Percentiles rank a stretch among this genome's conserved stretches.
Conservation (phyloP, 1,140 invertebrate genomes). For the Drosophila yakuba region DNA sequence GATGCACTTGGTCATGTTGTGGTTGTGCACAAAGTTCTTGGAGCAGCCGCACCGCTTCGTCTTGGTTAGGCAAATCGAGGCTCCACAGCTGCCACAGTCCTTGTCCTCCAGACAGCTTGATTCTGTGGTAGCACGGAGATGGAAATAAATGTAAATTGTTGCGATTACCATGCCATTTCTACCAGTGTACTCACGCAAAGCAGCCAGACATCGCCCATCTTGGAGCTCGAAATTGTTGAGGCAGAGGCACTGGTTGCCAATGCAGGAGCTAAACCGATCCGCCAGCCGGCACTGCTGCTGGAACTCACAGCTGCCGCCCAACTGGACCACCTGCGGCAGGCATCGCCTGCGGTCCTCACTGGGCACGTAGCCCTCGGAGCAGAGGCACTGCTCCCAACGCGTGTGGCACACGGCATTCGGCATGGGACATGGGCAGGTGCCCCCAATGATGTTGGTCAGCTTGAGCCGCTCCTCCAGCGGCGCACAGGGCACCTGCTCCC, state of each 20-base stretch:
- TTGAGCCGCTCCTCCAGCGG: slow-evolving; percentile 43
- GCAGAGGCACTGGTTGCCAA: slow-evolving; percentile 48
- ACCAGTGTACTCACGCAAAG: slow-evolving; percentile 48
- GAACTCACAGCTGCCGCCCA: slow-evolving; percentile 52
- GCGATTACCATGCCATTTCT: not conserved
- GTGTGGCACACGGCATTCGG: slow-evolving; percentile 49
- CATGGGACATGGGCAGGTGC: slow-evolving; percentile 62
- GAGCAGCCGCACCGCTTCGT: slow-evolving; percentile 53
- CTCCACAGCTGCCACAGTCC: slow-evolving; percentile 20
- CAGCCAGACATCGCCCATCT: slow-evolving; percentile 48
- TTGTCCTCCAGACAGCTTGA: slow-evolving; percentile 24
- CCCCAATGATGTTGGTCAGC: slow-evolving; percentile 71
- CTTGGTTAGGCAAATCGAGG: slow-evolving; percentile 33
- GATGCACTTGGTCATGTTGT: slow-evolving; percentile 53
- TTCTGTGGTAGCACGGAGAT: slow-evolving; percentile 1
- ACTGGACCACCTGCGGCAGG: slow-evolving; percentile 30
- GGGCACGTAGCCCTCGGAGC: slow-evolving; percentile 44
- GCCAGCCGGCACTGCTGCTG: slow-evolving; percentile 53
- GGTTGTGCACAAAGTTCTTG: slow-evolving; percentile 31
- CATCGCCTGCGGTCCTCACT: slow-evolving; percentile 69
- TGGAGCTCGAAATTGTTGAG: slow-evolving; percentile 47
- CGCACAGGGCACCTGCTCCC: slow-evolving; percentile 19
- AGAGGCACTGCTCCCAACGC: slow-evolving; percentile 56
- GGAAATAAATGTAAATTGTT: not conserved
- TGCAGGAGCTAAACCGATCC: slow-evolving; percentile 56